A percentile compares a stretch with the other conserved stretches of the same genome.
These are phyloP conservation scores for Megaceryle torquata DNA, from an alignment of 2,113 vertebrate genomes.

Conservation along the genomic window DNA sequence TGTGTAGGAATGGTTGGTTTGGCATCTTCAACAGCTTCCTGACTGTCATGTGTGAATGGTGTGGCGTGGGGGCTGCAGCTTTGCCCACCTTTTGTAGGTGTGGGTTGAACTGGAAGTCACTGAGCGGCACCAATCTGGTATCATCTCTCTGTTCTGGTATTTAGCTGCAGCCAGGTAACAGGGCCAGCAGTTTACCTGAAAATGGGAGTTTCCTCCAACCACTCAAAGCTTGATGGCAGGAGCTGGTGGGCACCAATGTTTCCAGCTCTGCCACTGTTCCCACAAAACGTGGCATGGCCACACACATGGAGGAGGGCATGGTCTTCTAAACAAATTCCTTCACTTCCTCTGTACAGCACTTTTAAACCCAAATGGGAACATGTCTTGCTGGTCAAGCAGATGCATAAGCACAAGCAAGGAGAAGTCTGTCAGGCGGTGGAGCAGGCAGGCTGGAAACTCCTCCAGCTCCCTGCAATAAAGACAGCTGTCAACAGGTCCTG, in stretches of 20 bases:
- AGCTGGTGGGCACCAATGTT: background rate
- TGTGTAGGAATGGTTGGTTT: background rate
- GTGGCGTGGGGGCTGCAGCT: background rate
- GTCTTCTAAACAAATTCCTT: background rate
- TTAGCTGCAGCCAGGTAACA: background rate
- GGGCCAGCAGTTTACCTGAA: background rate
- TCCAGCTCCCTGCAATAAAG: background rate
- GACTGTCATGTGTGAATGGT: background rate
- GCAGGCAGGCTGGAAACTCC: background rate
- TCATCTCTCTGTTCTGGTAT: background rate
- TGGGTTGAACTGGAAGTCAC: background rate
- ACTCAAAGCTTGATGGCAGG: background rate
- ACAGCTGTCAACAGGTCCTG: background rate
- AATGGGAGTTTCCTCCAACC: background rate
- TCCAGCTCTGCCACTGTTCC: background rate
- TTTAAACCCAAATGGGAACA: background rate
- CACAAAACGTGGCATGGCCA: fast-evolving
- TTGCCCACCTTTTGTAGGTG: background rate
- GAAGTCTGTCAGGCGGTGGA: background rate
- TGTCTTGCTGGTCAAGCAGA: background rate
- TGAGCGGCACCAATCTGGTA: background rate
- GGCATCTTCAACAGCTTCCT: background rate
- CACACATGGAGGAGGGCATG: fast-evolving
- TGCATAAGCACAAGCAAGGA: background rate
- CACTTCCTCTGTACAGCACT: background rate